phyloP scores from a whole-genome alignment of 1,140 invertebrate genomes.

The Antheraea pernyi region DNA sequence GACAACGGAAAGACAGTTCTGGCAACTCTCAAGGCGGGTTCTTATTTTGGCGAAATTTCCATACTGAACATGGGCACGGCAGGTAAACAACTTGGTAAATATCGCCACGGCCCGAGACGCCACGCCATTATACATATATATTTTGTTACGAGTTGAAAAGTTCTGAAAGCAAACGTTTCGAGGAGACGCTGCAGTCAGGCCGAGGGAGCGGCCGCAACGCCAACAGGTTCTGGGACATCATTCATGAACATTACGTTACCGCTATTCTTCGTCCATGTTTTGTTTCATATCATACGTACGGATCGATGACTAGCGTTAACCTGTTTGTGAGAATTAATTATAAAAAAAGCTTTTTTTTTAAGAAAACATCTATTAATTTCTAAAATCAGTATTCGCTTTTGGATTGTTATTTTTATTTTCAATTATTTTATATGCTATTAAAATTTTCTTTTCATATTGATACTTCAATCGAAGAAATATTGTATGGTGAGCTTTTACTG shows the following conservation, averaged over 20 bases:
- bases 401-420: conserved; percentile 29
- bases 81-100: conserved; percentile 97
- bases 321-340: conserved; percentile 34
- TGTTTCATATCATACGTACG: background rate
- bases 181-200: conserved; percentile 78
- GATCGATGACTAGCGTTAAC: conserved; percentile 40
- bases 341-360: conserved; percentile 56
- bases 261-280: conserved; percentile 19
- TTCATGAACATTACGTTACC: conserved; percentile 36
- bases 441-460: conserved; percentile 42
- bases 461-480: conserved; percentile 42
- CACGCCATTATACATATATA: conserved; percentile 74
- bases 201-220: conserved; percentile 72
- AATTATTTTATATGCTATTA: conserved; percentile 37
- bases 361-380: conserved; percentile 44
- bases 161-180: conserved; percentile 69
- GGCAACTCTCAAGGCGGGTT: conserved; percentile 97
- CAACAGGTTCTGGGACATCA: conserved; percentile 76
- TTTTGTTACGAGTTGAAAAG: conserved; percentile 58
- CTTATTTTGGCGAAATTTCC: conserved; percentile 99
- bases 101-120: conserved; percentile 82
- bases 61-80: conserved; percentile 99
- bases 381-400: conserved; percentile 37
- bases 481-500: conserved; percentile 51
- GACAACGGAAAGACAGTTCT: conserved; percentile 98